These are phyloP conservation scores for Bhutanitis thaidina DNA, from an alignment of 2,888 invertebrate species.

Conservation along the genomic window DNA sequence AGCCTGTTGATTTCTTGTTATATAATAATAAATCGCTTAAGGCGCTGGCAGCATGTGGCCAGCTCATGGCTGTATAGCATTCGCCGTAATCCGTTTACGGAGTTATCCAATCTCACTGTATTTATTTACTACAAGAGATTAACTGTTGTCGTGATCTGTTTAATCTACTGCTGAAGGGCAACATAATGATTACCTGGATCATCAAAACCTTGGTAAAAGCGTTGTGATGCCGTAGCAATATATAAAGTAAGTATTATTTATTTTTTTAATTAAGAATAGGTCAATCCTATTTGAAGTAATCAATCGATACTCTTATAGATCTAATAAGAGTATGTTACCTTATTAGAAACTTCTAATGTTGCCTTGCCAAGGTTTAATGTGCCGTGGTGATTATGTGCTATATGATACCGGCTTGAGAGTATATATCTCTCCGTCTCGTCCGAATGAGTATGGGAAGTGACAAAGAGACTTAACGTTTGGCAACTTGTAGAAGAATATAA, in stretches of 20 bases:
- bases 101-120: slow-evolving; percentile 17
- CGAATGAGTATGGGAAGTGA: no score
- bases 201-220: slow-evolving; percentile 1
- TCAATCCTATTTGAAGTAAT: no score
- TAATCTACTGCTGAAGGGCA: slow-evolving; percentile 11
- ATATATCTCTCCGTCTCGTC: no score
- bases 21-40: slow-evolving; percentile 22
- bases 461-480: no score
- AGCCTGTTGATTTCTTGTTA: slow-evolving; percentile 1
- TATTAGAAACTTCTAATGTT: no score
- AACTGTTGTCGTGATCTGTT: slow-evolving; percentile 11
- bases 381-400: no score
- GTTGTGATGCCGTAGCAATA: neutral
- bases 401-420: no score
- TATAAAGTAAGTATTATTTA: neutral
- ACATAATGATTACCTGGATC: neutral
- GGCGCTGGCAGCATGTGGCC: slow-evolving; percentile 19
- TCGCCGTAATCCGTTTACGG: slow-evolving; percentile 18
- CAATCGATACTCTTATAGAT: no score
- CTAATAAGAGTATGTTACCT: neutral
- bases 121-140: slow-evolving; percentile 20
- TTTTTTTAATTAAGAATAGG: no score
- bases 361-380: no score
- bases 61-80: slow-evolving; percentile 10
- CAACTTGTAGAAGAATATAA: no score